Base-by-base conservation (phyloP, 2,113 vertebrate genomes). In the Platichthys flesus region DNA sequence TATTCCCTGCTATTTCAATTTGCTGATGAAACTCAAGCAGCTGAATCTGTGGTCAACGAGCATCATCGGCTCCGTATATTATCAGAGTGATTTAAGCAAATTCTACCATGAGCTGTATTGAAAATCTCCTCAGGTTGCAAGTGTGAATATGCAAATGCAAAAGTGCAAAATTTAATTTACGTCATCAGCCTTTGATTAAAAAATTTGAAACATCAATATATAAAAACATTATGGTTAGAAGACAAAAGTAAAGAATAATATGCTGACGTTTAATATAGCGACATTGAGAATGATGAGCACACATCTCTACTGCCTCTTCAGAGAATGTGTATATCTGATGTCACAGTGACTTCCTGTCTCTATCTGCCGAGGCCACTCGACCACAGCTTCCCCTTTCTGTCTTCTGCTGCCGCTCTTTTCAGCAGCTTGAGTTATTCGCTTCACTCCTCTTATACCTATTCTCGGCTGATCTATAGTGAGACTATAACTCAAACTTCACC, bases 361-460 rank as follows among this genome's bases (percentile, higher is more conserved):
- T 61, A 24, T 70, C 52, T 82, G 65, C 67, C 64, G 10, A 24
- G 55, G 49, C 23, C 67, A 49, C 5, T 18, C 73, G 62, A 82
- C 85, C 61, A 63, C 89, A 79, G 79, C 82, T 91, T 91, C 90
- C 85, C 37, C 23, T 81, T 13, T 76, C 61, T 80, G 70, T 67
- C 58, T 4, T 40, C 56, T 78, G 63, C 42, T 78, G 69, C 42
- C 9, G 26, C 72, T 60, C 54, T 49, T 67, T 70, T 86, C 7
- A 14, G 37, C 14, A 20, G 52, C 35, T 26, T 9, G 5, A 64
- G 10, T 31, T 15, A 55, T 42, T 49, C 14, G 9, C 69, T 42
- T 28, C 16, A 26, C 55, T 16, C 35, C 60, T 51, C 49, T 51
- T 31, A 9, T 10, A 16, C 16, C 2, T n/a, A n/a, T 28, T 21